phyloP scores from a whole-genome alignment of 1,140 invertebrate genomes.

The Danaus melanippus region DNA sequence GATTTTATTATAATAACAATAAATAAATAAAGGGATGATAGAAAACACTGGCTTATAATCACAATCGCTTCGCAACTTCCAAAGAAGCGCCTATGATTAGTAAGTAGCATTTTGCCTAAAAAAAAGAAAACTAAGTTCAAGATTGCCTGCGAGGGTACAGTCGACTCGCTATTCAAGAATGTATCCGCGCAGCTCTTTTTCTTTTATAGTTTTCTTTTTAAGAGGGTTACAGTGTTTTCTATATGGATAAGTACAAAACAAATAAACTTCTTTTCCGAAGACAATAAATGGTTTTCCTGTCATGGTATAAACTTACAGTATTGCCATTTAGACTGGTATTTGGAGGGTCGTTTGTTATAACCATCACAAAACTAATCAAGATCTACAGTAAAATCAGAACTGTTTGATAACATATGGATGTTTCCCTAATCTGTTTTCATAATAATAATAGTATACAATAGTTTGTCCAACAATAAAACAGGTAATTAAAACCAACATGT shows the following conservation, averaged over 20 bases:
- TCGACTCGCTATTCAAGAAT: conserved; percentile 28
- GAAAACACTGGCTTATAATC: conserved; percentile 53
- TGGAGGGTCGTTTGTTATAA: conserved; percentile 15
- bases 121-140: conserved; percentile 51
- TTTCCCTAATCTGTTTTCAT: too few species aligned
- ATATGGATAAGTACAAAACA: too few species aligned
- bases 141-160: conserved; percentile 57
- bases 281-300: conserved; percentile 29
- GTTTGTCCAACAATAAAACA: too few species aligned
- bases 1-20: conserved; percentile 45
- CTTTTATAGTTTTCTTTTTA: conserved; percentile 52
- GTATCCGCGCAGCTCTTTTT: conserved; percentile 53
- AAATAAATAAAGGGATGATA: conserved; percentile 37
- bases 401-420: too few species aligned
- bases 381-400: too few species aligned
- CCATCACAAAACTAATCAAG: conserved; percentile 12
- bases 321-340: background rate
- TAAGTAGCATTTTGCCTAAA: conserved; percentile 30
- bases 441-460: too few species aligned
- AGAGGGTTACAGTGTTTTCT: conserved; percentile 52
- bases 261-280: conserved; percentile 3
- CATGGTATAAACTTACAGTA: conserved; percentile 8
- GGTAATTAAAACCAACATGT: conserved; percentile 7
- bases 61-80: conserved; percentile 65
- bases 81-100: conserved; percentile 53